Evolutionary conservation across 2,113 vertebrate genomes (phyloP), one percentile per base, ranked within the genome.

Genomic region (Vulpes ferrilata): DNA sequence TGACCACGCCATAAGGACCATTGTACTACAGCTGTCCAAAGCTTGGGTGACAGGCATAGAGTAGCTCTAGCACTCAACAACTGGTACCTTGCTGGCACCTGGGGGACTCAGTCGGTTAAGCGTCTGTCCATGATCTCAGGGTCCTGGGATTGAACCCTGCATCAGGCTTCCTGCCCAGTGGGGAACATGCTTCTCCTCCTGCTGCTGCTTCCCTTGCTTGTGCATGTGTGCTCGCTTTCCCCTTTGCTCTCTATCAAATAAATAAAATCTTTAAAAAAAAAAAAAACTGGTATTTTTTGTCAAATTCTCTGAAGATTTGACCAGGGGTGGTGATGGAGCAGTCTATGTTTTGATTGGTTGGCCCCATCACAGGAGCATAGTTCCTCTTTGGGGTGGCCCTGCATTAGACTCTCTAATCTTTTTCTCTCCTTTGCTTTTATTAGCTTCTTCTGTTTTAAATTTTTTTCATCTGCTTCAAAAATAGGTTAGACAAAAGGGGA

Each of bases 391-490:
- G 8, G 17, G 71, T 2, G 43, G 27, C 53, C 59, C 64, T 81
- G 0, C 1, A 2, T 85, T 30, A 79, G 60, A 51, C 62, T 4
- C 1, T 51, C 59, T 62, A 67, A 57, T 71, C 53, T 78, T n/a
- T 48, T 32, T 25, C 10, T 51, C 25, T 57, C 62, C 7, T 51
- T 89, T 60, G 8, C 55, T 27, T 88, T 82, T 17, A 48, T n/a
- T 62, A 64, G 10, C 73, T 93, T 88, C 73, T 95, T 65, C 48
- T 87, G 79, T 88, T 65, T 86, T 86, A 80, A 62, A 60, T 60
- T 90, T 65, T 74, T 81, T 57, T 90, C 86, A 90, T 9, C 38
- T 19, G n/a, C 64, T 86, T 96, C 43, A 38, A 67, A 96, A 95
- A 81, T 48, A 59, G 11, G 30, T 92, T 80, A 76, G 38, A 76